Conservation (phyloP, 2,888 invertebrate genomes). For the Trichogramma dendrolimi region DNA sequence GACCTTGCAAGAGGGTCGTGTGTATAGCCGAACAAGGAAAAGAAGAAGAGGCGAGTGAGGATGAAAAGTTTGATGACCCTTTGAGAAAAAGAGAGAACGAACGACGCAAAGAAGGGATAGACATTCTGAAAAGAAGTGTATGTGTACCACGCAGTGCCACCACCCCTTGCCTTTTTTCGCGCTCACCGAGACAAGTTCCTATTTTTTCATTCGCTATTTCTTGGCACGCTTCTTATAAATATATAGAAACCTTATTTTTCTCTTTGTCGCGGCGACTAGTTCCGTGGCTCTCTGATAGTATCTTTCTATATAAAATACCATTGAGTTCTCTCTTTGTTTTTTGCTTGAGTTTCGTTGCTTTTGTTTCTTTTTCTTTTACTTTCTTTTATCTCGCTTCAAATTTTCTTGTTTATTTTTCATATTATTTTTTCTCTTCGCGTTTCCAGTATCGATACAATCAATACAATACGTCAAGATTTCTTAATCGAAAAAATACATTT, state of each 20-base stretch:
- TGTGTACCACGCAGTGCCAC: not conserved
- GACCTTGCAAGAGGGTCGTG: not conserved
- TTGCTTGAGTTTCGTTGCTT: too few relatives aligned
- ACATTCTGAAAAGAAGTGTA: too few relatives aligned
- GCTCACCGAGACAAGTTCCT: not conserved
- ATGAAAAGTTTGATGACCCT: slow-evolving; percentile 25
- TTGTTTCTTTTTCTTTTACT: too few relatives aligned
- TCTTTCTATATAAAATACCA: too few relatives aligned
- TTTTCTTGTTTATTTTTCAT: too few relatives aligned
- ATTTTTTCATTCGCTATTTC: not conserved
- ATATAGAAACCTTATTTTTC: not conserved
- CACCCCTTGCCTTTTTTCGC: not conserved
- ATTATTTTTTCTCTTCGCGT: too few relatives aligned
- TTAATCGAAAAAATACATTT: too few relatives aligned
- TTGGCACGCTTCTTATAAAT: not conserved
- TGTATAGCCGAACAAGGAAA: not conserved
- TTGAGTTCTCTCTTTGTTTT: too few relatives aligned
- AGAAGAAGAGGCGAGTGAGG: not conserved
- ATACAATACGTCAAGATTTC: too few relatives aligned
- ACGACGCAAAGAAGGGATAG: too few relatives aligned
- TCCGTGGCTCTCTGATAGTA: not conserved
- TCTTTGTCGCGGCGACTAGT: not conserved
- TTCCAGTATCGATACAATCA: too few relatives aligned
- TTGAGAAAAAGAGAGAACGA: not conserved
- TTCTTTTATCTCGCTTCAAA: too few relatives aligned